Evolutionary conservation across 2,113 vertebrate species (phyloP).

Genomic region (Pao palembangensis): DNA sequence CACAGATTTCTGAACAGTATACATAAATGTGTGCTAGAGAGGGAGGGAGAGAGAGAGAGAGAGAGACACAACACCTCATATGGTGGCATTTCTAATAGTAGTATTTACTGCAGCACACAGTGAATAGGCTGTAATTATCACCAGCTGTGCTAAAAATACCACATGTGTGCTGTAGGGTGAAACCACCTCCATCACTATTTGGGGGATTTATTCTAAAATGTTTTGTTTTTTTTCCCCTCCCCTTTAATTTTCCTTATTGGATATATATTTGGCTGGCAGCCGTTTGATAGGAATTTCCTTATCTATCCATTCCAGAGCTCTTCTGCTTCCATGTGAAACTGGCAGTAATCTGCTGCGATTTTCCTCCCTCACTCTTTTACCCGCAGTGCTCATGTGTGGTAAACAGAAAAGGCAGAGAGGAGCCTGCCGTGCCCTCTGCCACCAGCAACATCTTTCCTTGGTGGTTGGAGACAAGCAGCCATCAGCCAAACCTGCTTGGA

Average conservation of each 20-base stretch:
- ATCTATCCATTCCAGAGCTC: constrained; percentile 79
- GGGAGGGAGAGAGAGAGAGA: constrained; percentile 8
- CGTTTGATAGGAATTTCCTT: constrained; percentile 76
- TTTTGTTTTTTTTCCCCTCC: constrained; percentile 53
- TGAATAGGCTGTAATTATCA: constrained; percentile 73
- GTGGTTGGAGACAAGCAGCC: constrained; percentile 55
- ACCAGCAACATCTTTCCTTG: constrained; percentile 60
- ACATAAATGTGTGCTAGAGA: neutral
- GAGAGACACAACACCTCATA: constrained; percentile 26
- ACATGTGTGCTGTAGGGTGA: constrained; percentile 63
- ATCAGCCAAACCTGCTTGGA: constrained; percentile 50
- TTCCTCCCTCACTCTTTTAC: constrained; percentile 68
- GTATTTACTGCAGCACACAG: constrained; percentile 52
- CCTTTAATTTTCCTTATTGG: constrained; percentile 51
- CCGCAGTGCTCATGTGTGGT: constrained; percentile 65
- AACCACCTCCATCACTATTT: constrained; percentile 71
- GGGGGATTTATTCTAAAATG: constrained; percentile 70
- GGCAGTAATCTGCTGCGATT: constrained; percentile 77
- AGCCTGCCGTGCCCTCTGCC: constrained; percentile 51
- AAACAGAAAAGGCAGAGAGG: constrained; percentile 67
- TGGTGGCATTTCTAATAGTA: constrained; percentile 57
- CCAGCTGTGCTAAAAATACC: constrained; percentile 70
- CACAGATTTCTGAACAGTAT: neutral
- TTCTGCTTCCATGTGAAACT: constrained; percentile 75
- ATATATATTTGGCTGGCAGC: constrained; percentile 77